phyloP scores from a whole-genome alignment of 2,113 vertebrate genomes.

The Glaucidium brasilianum region DNA sequence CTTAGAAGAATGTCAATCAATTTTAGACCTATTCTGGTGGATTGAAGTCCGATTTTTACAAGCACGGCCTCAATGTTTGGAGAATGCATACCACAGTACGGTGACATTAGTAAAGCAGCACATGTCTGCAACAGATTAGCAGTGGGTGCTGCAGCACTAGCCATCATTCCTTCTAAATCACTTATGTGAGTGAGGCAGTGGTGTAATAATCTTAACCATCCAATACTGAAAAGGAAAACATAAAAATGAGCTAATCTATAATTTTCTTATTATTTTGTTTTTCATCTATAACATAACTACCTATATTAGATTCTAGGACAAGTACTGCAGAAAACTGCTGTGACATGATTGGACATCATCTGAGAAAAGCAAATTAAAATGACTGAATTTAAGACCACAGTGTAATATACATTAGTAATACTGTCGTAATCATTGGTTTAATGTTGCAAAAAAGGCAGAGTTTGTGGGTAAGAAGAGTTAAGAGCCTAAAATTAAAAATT shows the following conservation, averaged over 20 bases:
- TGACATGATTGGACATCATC: not conserved
- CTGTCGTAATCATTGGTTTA: not conserved
- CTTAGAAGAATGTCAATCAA: constrained; percentile 96
- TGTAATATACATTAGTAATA: not conserved
- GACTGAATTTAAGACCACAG: not conserved
- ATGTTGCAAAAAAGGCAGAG: not conserved
- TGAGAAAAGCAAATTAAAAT: not conserved
- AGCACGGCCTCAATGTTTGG: constrained; percentile 98
- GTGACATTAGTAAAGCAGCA: constrained; percentile 95
- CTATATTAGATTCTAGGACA: not conserved
- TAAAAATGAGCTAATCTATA: not conserved
- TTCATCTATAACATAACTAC: not conserved
- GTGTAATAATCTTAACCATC: constrained; percentile 95
- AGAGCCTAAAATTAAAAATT: not conserved
- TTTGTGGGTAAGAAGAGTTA: not conserved
- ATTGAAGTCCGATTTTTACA: constrained; percentile 97
- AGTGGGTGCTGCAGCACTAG: constrained; percentile 94
- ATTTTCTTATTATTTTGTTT: not conserved
- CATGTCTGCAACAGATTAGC: constrained; percentile 97
- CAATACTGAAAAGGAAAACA: constrained; percentile 82
- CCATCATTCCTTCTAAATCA: constrained; percentile 97
- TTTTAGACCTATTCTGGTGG: constrained; percentile 93
- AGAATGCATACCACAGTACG: constrained; percentile 98
- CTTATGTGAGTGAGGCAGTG: constrained; percentile 97
- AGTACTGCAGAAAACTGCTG: not conserved